Evolutionary conservation across 2,888 invertebrate species (phyloP), one percentile per base, ranked within the genome.

Genomic region (Thera britannica): DNA sequence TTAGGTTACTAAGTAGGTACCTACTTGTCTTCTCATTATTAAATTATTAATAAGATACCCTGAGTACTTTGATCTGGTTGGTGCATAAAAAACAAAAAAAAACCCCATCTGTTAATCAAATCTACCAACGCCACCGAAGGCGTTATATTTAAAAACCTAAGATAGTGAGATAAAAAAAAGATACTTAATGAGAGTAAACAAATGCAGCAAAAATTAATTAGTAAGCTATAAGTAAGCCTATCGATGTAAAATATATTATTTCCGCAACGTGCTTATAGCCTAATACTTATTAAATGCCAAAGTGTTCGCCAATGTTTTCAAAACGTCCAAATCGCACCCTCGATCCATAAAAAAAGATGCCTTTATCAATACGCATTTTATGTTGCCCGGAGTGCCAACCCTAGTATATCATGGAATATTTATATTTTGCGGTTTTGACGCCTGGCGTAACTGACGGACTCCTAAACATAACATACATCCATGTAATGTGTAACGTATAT

Each of bases 391-490:
- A 72, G 75, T 65, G 72, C 61, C 77, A 78, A 70, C 80, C 81
- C 78, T 77, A 72, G 58, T 71, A 71, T 68, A 72, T 59, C 77
- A 81, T 83, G 71, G 79, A 83, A 84, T 87, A 88, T 88, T 87
- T 86, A 88, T 87, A 85, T 84, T 84, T 2, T 75, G 74, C 52
- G 65, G 57, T 49, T 60, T 51, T 62, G 52, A 65, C n/a, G 56
- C 59, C 56, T 36, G 38, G 7, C 52, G 9, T 4, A 34, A 54
- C 35, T 35, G 8, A 54, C 9, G 54, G 44, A 44, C 44, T 44
- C 7, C 12, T 51, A 51, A 23, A 51, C 7, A 23, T 12, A 4
- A 23, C 23, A 23, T 23, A n/a, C n/a, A n/a, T n/a, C n/a, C n/a
- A n/a, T n/a, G n/a, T n/a, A 23, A 23, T 23, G 23, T 23, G 23